phyloP scores from a whole-genome alignment of 92 coral and sea anemone species.

The Epizoanthus fatuus region DNA sequence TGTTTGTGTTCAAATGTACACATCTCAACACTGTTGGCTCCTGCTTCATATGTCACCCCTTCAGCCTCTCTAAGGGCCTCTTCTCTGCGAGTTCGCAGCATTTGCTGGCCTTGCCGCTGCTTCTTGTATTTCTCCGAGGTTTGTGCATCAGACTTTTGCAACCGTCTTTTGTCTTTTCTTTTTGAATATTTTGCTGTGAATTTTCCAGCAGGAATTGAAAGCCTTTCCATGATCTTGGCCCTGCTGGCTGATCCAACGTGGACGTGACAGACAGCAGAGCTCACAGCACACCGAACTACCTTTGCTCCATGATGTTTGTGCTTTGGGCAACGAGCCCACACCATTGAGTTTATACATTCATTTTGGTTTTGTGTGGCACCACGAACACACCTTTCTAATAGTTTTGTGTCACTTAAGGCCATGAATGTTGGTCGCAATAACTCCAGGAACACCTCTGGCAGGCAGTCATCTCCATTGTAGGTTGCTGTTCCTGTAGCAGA shows the following conservation, averaged over 20 bases:
- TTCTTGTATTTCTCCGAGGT: conserved; percentile 20
- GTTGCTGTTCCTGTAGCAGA: conserved; percentile 54
- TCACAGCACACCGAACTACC: conserved; percentile 41
- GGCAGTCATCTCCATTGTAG: conserved; percentile 33
- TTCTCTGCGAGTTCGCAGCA: conserved; percentile 35
- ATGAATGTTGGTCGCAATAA: conserved; percentile 52
- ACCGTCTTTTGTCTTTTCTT: conserved; percentile 29
- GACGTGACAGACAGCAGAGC: conserved; percentile 44
- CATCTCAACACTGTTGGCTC: no score
- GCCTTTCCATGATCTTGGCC: conserved; percentile 48
- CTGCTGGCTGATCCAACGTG: conserved; percentile 48
- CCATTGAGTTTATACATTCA: conserved; percentile 42
- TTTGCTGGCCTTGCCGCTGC: conserved; percentile 27
- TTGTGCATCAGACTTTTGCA: conserved; percentile 16
- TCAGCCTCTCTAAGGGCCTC: conserved; percentile 54
- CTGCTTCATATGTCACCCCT: conserved; percentile 4
- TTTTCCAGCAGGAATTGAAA: conserved; percentile 46
- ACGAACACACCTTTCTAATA: conserved; percentile 52
- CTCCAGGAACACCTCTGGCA: conserved; percentile 46
- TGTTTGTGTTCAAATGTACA: no score
- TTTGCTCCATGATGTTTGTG: neutral
- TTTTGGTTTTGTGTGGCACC: conserved; percentile 65
- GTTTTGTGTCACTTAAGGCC: conserved; percentile 62
- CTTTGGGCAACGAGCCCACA: neutral
- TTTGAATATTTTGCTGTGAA: conserved; percentile 36